Conservation (phyloP, 2,888 invertebrate genomes). For the Callosobruchus maculatus region DNA sequence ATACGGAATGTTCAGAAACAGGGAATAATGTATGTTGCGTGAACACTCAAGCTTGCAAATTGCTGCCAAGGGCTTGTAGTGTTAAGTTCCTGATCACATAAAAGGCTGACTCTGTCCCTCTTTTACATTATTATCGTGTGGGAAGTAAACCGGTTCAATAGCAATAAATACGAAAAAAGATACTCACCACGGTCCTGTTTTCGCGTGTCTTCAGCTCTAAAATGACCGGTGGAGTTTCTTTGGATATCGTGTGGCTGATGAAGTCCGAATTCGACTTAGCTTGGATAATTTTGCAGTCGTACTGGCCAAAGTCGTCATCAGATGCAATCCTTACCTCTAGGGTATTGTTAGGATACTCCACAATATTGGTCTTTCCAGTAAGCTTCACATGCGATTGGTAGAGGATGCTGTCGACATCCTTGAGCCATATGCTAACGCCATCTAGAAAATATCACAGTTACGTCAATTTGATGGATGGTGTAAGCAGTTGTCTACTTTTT, state of each 20-base stretch:
- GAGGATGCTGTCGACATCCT: slow-evolving; percentile 21
- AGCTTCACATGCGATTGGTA: slow-evolving; percentile 29
- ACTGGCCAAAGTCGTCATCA: slow-evolving; percentile 33
- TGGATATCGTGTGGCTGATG: slow-evolving; percentile 32
- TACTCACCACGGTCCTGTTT: slow-evolving; percentile 30
- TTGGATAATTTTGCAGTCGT: slow-evolving; percentile 34
- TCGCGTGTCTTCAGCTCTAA: slow-evolving; percentile 28
- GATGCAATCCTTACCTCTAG: slow-evolving; percentile 21
- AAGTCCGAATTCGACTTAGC: slow-evolving; percentile 21
- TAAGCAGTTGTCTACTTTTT: too few relatives aligned
- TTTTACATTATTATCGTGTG: too few relatives aligned
- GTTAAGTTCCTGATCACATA: too few relatives aligned
- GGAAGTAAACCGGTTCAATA: too few relatives aligned
- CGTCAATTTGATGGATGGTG: too few relatives aligned
- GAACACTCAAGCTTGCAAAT: too few relatives aligned
- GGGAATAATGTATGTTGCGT: too few relatives aligned
- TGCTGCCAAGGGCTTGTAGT: too few relatives aligned
- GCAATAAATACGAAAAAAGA: too few relatives aligned
- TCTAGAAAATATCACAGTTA: slow-evolving; percentile 12
- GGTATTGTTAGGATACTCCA: slow-evolving; percentile 19
- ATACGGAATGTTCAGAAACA: too few relatives aligned
- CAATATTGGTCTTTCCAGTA: slow-evolving; percentile 22
- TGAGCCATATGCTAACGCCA: slow-evolving; percentile 31
- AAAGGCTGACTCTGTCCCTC: too few relatives aligned
- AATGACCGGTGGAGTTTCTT: slow-evolving; percentile 31